phyloP scores from a whole-genome alignment of 2,797 vertebrate species.

The Aselliscus stoliczkanus region DNA sequence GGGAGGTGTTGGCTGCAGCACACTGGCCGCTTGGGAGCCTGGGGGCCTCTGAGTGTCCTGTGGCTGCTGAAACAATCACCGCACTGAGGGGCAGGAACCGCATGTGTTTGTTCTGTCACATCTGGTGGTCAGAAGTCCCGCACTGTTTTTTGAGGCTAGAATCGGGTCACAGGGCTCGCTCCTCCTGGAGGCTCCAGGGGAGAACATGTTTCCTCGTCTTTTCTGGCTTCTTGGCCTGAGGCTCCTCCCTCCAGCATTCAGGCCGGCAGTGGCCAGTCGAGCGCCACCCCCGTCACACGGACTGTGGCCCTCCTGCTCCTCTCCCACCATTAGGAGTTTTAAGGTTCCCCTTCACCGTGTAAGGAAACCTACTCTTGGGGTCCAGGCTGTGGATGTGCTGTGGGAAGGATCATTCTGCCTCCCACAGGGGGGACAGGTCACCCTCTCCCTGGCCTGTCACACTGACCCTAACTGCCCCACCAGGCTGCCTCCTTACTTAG shows the following conservation, averaged over 20 bases:
- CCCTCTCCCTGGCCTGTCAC: accelerated
- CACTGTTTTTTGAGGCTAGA: too few relatives aligned
- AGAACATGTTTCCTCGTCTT: neutral
- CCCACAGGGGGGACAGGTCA: too few relatives aligned
- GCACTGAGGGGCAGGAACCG: accelerated
- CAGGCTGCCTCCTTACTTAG: accelerated
- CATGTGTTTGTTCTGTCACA: neutral
- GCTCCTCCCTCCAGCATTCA: neutral
- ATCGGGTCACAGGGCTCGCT: neutral
- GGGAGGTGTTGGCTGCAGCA: neutral
- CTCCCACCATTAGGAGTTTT: neutral
- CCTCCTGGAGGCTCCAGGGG: neutral
- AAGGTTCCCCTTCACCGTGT: neutral
- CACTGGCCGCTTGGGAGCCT: neutral
- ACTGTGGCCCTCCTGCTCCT: neutral
- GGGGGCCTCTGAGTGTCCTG: neutral
- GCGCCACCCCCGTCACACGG: neutral
- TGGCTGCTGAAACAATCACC: neutral
- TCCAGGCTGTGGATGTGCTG: neutral
- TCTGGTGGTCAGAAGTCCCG: neutral
- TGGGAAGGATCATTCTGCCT: neutral
- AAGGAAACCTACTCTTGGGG: neutral
- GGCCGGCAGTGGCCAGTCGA: neutral
- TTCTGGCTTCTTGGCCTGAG: neutral
- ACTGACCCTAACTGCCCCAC: accelerated